phyloP scores from a whole-genome alignment of 1,140 invertebrate genomes.

The Nasonia longicornis region DNA sequence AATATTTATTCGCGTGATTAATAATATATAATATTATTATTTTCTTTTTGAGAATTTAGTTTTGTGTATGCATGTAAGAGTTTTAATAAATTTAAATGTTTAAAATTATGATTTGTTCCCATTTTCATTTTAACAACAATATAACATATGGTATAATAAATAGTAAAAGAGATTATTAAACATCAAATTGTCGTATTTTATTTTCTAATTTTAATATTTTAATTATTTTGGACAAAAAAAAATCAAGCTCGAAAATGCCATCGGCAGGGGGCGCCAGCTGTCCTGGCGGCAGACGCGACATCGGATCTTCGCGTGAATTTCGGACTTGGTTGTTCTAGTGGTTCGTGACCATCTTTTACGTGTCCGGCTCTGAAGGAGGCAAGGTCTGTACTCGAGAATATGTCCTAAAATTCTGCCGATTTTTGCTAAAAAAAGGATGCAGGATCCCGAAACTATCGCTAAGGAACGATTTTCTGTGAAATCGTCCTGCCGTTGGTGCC shows the following conservation, averaged over 20 bases:
- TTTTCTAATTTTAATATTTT: neutral
- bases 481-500: neutral
- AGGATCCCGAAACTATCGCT: neutral
- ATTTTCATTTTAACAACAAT: neutral
- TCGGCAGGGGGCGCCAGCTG: neutral
- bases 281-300: neutral
- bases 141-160: neutral
- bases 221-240: neutral
- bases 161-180: neutral
- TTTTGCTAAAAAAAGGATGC: slow-evolving; percentile 11
- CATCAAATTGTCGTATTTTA: neutral
- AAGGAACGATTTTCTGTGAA: neutral
- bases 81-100: slow-evolving; percentile 28
- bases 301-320: neutral
- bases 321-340: neutral
- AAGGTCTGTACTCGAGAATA: slow-evolving; percentile 41
- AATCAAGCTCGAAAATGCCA: neutral
- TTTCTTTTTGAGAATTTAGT: slow-evolving; percentile 21
- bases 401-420: slow-evolving; percentile 4
- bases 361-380: slow-evolving; percentile 34
- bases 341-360: slow-evolving; percentile 43
- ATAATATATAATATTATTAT: slow-evolving; percentile 12
- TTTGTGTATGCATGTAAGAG: slow-evolving; percentile 13
- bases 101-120: neutral
- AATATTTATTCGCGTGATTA: slow-evolving; percentile 27